Base-by-base conservation (phyloP, 2,797 vertebrate genomes). In the Parambassis ranga region DNA sequence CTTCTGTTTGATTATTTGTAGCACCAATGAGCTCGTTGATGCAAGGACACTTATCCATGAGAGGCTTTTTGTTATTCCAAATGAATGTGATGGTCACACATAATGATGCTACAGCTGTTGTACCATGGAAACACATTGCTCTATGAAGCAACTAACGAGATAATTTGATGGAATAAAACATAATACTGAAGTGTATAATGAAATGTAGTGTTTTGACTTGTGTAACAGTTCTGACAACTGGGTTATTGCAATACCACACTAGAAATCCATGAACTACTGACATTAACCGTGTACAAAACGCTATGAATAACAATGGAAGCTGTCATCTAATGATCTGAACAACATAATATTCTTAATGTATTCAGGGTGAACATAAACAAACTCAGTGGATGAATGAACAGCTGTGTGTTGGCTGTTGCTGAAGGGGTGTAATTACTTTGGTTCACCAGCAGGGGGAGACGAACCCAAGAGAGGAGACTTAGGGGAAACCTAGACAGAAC, bases 381-480 rank as follows among this genome's bases (percentile, higher is more conserved):
- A 66, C 44, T 39, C 23, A 6, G 26, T 32, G 55, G 63, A 71
- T 50, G 15, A 24, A 57, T 48, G 63, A 63, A 22, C 19, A 38
- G 46, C 53, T 67, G 78, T 61, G 63, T 51, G 72, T 26, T 41
- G 60, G 65, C 49, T 36, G 49, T 20, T 47, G 53, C 27, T 60
- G 59, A 20, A 43, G 65, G 39, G 31, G 10, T 2, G 31, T 20
- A 39, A n/a, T 43, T 63, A 91, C 79, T 92, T 92, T 19, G 79
- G 72, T 67, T 93, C 89, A 38, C 80, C 77, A 5, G 90, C 53
- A 30, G 91, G 86, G 47, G 90, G 86, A 47, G 91, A 90, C 4
- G 91, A 90, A 38, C 92, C 91, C 83, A 93, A 50, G 32, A 91
- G 89, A 24, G 91, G 87, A 62, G 90, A 90, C 83, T 92, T 94